A percentile compares a stretch with the other conserved stretches of the same genome.
Conservation (phyloP, 2,797 vertebrate species). For the Clangula hyemalis region DNA sequence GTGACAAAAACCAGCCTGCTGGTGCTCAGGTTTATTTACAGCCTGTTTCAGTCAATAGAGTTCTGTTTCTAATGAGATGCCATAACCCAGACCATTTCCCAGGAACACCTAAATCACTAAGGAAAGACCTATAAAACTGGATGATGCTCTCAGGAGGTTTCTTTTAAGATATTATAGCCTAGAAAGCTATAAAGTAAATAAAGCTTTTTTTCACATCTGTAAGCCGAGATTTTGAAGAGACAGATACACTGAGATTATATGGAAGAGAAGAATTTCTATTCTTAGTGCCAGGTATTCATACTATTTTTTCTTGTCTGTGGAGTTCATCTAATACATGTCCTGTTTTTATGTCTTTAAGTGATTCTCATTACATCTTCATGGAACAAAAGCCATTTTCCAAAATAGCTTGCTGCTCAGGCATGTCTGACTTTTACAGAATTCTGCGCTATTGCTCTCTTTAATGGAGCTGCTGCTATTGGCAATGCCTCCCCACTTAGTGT, state of each 20-base stretch:
- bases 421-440: neutral
- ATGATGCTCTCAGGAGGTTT: neutral
- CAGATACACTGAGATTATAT: neutral
- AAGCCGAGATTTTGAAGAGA: neutral
- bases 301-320: neutral
- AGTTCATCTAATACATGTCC: neutral
- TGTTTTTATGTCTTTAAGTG: neutral
- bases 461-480: neutral
- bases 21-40: neutral
- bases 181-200: constrained; percentile 27
- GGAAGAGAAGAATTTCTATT: neutral
- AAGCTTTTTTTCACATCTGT: constrained; percentile 15
- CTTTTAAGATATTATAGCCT: constrained; percentile 4
- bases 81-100: neutral
- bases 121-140: constrained; percentile 4
- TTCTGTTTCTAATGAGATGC: constrained; percentile 10
- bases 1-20: neutral
- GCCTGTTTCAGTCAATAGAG: neutral
- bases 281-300: neutral
- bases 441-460: neutral
- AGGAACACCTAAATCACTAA: neutral
- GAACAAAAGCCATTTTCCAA: neutral
- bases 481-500: neutral
- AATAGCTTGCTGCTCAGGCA: fast-evolving
- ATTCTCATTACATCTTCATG: neutral